Evolutionary conservation across 2,113 vertebrate genomes (phyloP).

Genomic region (Eretmochelys imbricata): DNA sequence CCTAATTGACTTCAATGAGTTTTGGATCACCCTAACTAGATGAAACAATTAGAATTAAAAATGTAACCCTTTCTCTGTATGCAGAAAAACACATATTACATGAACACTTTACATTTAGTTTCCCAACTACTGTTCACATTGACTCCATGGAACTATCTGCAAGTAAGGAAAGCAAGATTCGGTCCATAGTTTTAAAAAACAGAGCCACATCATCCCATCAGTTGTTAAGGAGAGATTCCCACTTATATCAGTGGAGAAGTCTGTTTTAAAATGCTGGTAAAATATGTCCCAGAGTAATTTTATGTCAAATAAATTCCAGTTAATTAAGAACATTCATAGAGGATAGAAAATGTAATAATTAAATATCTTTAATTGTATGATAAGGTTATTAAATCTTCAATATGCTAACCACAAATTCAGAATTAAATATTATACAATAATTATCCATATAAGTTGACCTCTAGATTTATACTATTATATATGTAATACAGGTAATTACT

Average conservation of each 20-base stretch:
- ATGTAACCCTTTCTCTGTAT: not conserved
- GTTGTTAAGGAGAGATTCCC: not conserved
- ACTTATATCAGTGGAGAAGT: too few relatives aligned
- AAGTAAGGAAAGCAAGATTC: not conserved
- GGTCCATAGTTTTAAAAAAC: not conserved
- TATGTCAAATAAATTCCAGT: not conserved
- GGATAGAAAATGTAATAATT: not conserved
- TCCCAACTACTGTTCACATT: not conserved
- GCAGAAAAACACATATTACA: conserved; percentile 31
- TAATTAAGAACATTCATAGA: not conserved
- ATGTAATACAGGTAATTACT: not conserved
- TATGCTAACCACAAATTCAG: not conserved
- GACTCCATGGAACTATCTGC: not conserved
- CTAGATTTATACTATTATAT: not conserved
- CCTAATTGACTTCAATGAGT: not conserved
- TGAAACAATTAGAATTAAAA: not conserved
- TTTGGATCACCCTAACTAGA: not conserved
- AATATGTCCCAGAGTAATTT: not conserved
- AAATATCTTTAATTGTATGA: not conserved
- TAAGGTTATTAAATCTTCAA: not conserved
- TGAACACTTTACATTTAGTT: not conserved
- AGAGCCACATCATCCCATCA: not conserved
- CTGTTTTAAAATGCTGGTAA: not conserved
- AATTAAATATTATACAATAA: not conserved
- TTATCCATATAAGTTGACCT: not conserved